These are phyloP conservation scores for Eurytoma californica DNA, from an alignment of 2,888 invertebrate species.

Conservation along the genomic window DNA sequence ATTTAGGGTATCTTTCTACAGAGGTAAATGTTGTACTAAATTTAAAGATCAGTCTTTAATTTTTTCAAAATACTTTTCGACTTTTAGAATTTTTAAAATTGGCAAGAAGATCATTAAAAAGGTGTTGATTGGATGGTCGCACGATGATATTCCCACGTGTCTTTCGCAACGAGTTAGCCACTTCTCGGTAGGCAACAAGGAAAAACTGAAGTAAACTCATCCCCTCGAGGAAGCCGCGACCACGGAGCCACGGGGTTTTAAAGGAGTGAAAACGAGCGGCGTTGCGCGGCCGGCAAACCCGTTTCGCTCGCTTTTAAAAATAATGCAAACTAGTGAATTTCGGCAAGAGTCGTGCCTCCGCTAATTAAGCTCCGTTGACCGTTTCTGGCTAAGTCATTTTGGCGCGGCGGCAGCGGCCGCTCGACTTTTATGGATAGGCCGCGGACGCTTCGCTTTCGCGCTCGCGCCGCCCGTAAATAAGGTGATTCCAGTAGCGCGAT, in stretches of 20 bases:
- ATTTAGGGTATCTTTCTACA: too few relatives aligned
- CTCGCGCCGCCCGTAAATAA: slow-evolving; percentile 48
- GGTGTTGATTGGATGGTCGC: too few relatives aligned
- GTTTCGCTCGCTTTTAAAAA: slow-evolving; percentile 30
- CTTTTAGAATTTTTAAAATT: too few relatives aligned
- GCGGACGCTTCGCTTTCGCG: slow-evolving; percentile 38
- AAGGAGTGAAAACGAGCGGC: slow-evolving; percentile 20
- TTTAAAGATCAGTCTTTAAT: too few relatives aligned
- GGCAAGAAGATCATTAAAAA: too few relatives aligned
- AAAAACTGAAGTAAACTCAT: slow-evolving; percentile 2
- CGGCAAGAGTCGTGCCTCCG: slow-evolving; percentile 39
- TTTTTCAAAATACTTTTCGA: too few relatives aligned
- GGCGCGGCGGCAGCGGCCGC: slow-evolving; percentile 3
- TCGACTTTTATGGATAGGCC: slow-evolving; percentile 49
- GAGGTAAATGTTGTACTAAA: too few relatives aligned
- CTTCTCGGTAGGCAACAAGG: too few relatives aligned
- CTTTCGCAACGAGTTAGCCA: too few relatives aligned
- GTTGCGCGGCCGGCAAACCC: slow-evolving; percentile 22
- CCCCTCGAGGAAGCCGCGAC: slow-evolving; percentile 24
- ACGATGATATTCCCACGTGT: too few relatives aligned
- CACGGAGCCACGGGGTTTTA: neutral
- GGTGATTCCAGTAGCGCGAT: slow-evolving; percentile 49
- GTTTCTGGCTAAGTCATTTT: slow-evolving; percentile 48
- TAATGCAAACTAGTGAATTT: slow-evolving; percentile 46
- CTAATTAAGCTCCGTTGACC: slow-evolving; percentile 53